phyloP scores from a whole-genome alignment of 1,140 invertebrate genomes.

The Mercenaria mercenaria region DNA sequence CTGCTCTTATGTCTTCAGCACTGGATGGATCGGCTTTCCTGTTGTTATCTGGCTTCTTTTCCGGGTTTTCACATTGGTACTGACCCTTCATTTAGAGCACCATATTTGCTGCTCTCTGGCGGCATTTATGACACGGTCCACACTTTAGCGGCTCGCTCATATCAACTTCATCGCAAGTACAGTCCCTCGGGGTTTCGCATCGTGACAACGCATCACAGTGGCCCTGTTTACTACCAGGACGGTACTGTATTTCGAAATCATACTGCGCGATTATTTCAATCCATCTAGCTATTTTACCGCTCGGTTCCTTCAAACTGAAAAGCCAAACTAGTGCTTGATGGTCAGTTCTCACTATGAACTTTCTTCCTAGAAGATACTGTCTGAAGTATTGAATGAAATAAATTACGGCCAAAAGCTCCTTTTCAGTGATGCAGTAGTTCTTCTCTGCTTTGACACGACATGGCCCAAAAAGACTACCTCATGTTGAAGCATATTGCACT shows the following conservation, averaged over 20 bases:
- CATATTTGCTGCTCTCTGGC: background rate
- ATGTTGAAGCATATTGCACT: constrained; percentile 66
- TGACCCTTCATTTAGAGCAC: no score
- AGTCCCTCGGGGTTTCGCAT: background rate
- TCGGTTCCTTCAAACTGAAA: constrained; percentile 56
- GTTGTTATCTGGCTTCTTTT: no score
- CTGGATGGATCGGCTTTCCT: background rate
- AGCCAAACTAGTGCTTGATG: constrained; percentile 72
- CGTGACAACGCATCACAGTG: constrained; percentile 58
- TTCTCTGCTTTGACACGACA: constrained; percentile 80
- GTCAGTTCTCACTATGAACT: constrained; percentile 53
- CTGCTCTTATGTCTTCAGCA: background rate
- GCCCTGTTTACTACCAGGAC: constrained; percentile 59
- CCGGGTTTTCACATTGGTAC: background rate
- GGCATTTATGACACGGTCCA: background rate
- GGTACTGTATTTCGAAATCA: constrained; percentile 72
- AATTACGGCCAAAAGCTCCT: constrained; percentile 70
- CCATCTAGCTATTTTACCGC: constrained; percentile 72
- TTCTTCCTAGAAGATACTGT: constrained; percentile 67
- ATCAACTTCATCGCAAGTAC: background rate
- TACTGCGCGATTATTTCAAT: constrained; percentile 70
- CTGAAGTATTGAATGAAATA: constrained; percentile 61
- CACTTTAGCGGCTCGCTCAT: background rate
- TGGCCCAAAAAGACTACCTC: constrained; percentile 68
- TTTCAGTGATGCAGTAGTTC: constrained; percentile 84